phyloP scores from a whole-genome alignment of 2,113 vertebrate species.

The pig (Sus scrofa) region DNA sequence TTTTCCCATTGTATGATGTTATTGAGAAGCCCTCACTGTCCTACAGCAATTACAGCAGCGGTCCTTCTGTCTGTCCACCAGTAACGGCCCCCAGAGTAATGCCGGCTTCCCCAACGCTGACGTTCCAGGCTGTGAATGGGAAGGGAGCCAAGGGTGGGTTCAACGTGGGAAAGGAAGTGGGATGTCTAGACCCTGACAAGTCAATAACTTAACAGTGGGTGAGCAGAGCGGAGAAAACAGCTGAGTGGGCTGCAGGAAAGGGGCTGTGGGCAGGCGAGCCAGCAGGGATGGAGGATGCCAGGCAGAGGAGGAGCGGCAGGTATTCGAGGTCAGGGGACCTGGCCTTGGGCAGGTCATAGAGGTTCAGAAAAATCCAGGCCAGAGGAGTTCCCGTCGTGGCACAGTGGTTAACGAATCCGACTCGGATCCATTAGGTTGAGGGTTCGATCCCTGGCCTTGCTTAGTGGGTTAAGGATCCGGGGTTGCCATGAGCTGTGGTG shows the following conservation, averaged over 20 bases:
- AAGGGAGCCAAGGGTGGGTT: constrained; percentile 53
- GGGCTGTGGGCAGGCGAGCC: background rate
- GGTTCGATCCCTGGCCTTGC: no score
- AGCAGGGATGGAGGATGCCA: constrained; percentile 5
- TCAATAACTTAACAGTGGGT: constrained; percentile 74
- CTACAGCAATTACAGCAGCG: background rate
- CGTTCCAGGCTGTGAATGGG: background rate
- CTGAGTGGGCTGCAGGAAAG: constrained; percentile 23
- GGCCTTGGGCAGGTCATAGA: background rate
- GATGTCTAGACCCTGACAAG: constrained; percentile 76
- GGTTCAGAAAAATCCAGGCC: background rate
- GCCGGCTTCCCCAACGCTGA: background rate
- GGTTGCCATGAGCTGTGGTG: no score
- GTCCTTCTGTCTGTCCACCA: background rate
- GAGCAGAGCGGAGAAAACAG: constrained; percentile 77
- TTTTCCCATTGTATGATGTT: background rate
- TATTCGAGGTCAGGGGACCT: background rate
- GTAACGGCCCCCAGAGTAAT: background rate
- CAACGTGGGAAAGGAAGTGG: constrained; percentile 71
- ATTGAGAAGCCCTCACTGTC: constrained; percentile 28
- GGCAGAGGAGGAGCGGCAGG: background rate
- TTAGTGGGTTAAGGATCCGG: no score
- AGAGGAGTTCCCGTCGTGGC: no score
- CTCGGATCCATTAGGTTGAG: no score
- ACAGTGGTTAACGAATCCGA: no score